These are phyloP conservation scores for Neolamprologus cancellatus DNA, from an alignment of 2,113 vertebrate genomes.

Conservation along the genomic window DNA sequence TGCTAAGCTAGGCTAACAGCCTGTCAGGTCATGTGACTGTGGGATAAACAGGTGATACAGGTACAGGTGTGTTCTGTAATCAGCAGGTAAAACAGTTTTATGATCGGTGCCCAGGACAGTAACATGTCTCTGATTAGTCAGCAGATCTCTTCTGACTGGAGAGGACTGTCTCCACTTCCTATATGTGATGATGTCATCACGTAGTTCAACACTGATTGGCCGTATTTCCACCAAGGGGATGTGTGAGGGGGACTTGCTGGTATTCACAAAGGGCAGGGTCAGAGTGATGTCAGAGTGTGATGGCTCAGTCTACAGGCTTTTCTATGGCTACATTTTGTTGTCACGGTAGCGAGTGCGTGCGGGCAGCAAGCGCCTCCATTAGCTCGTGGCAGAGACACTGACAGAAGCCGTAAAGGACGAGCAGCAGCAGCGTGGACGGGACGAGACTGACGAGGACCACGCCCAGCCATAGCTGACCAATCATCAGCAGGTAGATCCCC, in stretches of 20 bases:
- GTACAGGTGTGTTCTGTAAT: background rate
- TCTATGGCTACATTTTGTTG: background rate
- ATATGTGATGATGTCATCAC: background rate
- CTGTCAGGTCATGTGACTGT: background rate
- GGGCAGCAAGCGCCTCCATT: conserved; percentile 69
- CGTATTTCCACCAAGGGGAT: background rate
- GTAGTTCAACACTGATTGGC: background rate
- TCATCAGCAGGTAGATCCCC: conserved; percentile 87
- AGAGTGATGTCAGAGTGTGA: background rate
- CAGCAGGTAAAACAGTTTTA: background rate
- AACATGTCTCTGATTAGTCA: background rate
- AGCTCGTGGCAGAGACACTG: conserved; percentile 82
- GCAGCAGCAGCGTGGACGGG: conserved; percentile 81
- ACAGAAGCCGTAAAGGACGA: conserved; percentile 80
- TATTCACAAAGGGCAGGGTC: background rate
- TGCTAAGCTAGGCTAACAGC: background rate
- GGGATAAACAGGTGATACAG: background rate
- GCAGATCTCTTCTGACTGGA: background rate
- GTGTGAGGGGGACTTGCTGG: background rate
- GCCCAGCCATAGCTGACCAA: conserved; percentile 77
- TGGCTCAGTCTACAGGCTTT: background rate
- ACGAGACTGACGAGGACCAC: conserved; percentile 83
- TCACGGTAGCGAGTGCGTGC: conserved; percentile 7
- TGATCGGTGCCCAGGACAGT: background rate
- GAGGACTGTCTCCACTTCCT: background rate